Evolutionary conservation across 2,113 vertebrate species (phyloP).

Genomic region (Dromas ardeola): DNA sequence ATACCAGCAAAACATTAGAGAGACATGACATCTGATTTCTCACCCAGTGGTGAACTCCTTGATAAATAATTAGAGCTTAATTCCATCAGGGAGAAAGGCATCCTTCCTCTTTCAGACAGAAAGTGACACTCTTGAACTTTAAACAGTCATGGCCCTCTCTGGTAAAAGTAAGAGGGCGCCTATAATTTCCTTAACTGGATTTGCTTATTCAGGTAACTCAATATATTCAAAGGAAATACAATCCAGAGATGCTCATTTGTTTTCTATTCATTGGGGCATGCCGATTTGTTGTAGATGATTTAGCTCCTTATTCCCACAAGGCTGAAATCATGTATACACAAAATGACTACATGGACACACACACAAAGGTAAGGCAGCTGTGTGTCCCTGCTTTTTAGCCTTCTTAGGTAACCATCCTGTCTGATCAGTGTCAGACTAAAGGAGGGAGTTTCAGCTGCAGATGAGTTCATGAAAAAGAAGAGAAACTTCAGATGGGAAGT

Average conservation of each 20-base stretch:
- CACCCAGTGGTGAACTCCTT: background rate
- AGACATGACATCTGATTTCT: background rate
- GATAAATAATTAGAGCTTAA: background rate
- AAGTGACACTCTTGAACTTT: background rate
- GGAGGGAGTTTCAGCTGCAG: background rate
- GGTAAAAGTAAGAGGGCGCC: background rate
- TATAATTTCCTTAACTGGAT: background rate
- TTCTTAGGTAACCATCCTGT: background rate
- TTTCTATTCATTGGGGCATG: background rate
- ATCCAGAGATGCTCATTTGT: background rate
- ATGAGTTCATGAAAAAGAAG: background rate
- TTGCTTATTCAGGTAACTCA: background rate
- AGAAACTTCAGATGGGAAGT: background rate
- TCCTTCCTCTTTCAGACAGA: background rate
- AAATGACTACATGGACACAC: background rate
- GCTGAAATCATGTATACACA: background rate
- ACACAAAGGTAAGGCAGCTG: background rate
- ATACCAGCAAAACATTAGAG: background rate
- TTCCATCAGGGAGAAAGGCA: background rate
- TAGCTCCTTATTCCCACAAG: background rate
- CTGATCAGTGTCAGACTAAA: background rate
- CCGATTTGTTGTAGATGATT: background rate
- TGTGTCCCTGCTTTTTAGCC: background rate
- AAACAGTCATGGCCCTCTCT: background rate
- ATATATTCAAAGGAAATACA: background rate